Conservation (phyloP, 2,888 invertebrate species). For the Glyphotaelius pellucidus region DNA sequence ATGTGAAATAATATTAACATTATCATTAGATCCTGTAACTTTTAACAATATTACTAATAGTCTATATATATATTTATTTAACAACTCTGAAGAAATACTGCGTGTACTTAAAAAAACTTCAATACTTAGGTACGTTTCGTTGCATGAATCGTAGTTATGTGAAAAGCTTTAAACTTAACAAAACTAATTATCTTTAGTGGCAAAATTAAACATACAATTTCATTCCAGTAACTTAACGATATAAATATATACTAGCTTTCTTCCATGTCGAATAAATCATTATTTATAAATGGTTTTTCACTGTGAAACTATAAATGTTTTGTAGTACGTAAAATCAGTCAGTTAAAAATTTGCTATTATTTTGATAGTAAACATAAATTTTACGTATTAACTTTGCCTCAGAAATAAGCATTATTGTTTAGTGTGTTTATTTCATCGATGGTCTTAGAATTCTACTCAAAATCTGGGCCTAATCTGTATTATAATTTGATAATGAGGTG, state of each 20-base stretch:
- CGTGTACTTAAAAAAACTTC: slow-evolving; percentile 42
- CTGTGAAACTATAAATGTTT: not conserved
- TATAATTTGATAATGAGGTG: not conserved
- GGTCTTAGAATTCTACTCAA: not conserved
- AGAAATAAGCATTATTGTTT: not conserved
- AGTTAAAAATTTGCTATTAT: not conserved
- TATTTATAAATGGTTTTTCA: not conserved
- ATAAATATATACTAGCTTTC: not conserved
- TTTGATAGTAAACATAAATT: not conserved
- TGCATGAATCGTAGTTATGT: slow-evolving; percentile 5
- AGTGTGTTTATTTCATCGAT: not conserved
- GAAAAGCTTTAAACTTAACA: slow-evolving; percentile 21
- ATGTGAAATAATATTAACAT: slow-evolving; percentile 44
- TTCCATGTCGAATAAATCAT: not conserved
- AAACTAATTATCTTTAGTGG: not conserved
- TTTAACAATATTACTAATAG: slow-evolving; percentile 4
- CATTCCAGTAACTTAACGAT: not conserved
- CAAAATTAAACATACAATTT: not conserved
- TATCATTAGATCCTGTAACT: slow-evolving; percentile 33
- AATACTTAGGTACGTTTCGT: slow-evolving; percentile 27
- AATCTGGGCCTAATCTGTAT: not conserved
- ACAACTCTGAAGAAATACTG: slow-evolving; percentile 20
- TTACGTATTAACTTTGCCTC: not conserved
- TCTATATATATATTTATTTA: slow-evolving; percentile 42
- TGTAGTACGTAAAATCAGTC: not conserved